Base-by-base conservation (phyloP, 2,113 vertebrate genomes). In the Megalops atlanticus region DNA sequence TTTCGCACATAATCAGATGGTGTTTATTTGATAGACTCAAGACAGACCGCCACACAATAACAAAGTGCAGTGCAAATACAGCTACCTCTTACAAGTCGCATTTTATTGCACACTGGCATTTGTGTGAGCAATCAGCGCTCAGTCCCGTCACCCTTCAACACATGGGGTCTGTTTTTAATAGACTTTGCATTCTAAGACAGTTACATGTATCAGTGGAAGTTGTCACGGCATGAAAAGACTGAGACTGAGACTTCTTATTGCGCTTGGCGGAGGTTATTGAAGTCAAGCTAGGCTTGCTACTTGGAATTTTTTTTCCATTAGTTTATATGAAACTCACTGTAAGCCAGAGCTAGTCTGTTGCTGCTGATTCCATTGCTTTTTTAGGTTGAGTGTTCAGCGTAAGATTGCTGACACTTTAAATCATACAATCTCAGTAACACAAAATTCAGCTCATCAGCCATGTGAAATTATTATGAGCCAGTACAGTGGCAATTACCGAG, bases 11-110 rank as follows among this genome's bases (percentile, higher is more conserved):
- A 74, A 74, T 89, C 85, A 87, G 39, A 78, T 77, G 69, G 85
- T 90, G 85, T 88, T 89, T 91, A 88, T 91, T 89, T 89, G 84
- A 88, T 86, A 80, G 78, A 85, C 84, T 85, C 49, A 16, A 82
- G 87, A 84, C 36, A 81, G 82, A 43, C 64, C 72, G 72, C 77
- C 82, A 54, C 84, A 83, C 75, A 87, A 81, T 83, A 87, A 86
- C 78, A 86, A 89, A 52, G 54, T 2, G 5, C 45, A 74, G 84
- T 85, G 79, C 86, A 81, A 86, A 88, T 82, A 52, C 78, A 87
- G 83, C 84, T 84, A 54, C 87, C 80, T 86, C 75, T 83, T 77
- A 27, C 2, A 80, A 70, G 86, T 84, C 82, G 38, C 71, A 80
- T 77, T 86, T 86, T 82, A 83, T 87, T 85, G 81, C 52, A 74